Conservation (phyloP, 2,797 vertebrate species). For the Ibycter americanus region DNA sequence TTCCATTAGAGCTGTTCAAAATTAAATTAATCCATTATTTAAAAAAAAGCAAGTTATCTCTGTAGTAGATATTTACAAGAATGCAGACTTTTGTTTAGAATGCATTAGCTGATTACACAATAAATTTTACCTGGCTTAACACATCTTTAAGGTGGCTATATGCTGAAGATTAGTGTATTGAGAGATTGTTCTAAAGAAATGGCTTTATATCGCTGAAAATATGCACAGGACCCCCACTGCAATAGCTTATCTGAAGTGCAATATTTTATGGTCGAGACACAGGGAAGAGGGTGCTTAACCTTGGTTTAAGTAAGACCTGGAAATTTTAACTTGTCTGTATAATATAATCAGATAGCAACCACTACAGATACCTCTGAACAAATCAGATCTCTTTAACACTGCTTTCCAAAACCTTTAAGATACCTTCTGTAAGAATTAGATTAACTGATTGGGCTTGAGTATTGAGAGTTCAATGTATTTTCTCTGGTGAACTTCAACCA, state of each 20-base stretch:
- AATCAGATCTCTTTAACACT: background rate
- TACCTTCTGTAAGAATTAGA: background rate
- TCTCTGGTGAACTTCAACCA: background rate
- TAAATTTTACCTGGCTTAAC: background rate
- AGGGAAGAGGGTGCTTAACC: background rate
- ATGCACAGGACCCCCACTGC: background rate
- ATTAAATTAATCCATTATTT: background rate
- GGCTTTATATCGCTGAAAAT: background rate
- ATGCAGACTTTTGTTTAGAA: background rate
- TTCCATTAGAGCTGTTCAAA: background rate
- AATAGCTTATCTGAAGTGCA: background rate
- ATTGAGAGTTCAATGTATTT: background rate
- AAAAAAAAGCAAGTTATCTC: background rate
- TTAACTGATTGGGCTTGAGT: background rate
- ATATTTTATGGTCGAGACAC: background rate
- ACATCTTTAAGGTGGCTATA: background rate
- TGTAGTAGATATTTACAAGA: background rate
- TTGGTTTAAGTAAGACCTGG: background rate
- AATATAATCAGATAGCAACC: background rate
- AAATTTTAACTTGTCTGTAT: background rate
- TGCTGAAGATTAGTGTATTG: background rate
- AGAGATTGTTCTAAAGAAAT: background rate
- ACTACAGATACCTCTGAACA: background rate
- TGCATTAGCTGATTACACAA: background rate
- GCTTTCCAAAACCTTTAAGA: background rate